Evolutionary conservation across 2,113 vertebrate genomes (phyloP).

Genomic region (Ictalurus punctatus): DNA sequence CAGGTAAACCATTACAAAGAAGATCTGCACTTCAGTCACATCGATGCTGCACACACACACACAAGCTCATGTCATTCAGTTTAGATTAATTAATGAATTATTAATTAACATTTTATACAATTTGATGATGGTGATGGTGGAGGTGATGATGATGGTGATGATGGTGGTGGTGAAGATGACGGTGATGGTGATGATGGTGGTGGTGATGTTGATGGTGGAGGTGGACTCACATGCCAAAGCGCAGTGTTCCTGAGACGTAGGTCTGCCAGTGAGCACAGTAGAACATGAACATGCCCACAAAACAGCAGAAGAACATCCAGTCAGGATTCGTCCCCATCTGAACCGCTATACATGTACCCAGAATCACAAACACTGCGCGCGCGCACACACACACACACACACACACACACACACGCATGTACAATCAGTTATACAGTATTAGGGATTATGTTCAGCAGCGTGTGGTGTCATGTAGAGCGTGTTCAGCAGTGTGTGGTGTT

Average conservation of each 20-base stretch:
- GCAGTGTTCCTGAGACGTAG: conserved; percentile 84
- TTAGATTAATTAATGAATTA: no score
- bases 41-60: conserved; percentile 78
- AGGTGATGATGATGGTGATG: neutral
- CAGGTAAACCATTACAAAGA: conserved; percentile 88
- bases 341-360: conserved; percentile 85
- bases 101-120: no score
- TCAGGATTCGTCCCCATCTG: conserved; percentile 86
- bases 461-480: no score
- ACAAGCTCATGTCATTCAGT: neutral
- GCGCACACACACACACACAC: conserved; percentile 44
- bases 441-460: neutral
- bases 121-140: neutral
- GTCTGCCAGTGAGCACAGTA: conserved; percentile 92
- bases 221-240: conserved; percentile 86
- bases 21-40: conserved; percentile 93
- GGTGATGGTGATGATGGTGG: neutral
- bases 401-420: conserved; percentile 15
- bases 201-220: neutral
- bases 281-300: conserved; percentile 89
- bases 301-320: conserved; percentile 93
- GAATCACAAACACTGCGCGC: conserved; percentile 83
- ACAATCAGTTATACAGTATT: neutral
- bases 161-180: neutral
- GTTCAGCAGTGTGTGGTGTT: no score